Conservation (phyloP, 1,140 invertebrate genomes). For the Trichonephila inaurata region DNA sequence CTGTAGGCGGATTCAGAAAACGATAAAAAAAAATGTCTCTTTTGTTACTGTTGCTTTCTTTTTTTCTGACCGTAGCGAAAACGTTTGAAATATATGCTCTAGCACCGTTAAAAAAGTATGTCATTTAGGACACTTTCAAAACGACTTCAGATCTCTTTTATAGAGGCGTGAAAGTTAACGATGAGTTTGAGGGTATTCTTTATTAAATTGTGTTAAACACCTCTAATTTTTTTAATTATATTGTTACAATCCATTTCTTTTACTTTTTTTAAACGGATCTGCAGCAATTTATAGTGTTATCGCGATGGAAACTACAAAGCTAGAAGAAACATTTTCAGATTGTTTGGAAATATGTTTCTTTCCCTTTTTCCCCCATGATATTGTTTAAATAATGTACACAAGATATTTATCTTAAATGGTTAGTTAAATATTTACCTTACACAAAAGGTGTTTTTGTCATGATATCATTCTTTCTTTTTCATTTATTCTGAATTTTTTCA, state of each 20-base stretch:
- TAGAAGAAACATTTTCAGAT: too few relatives aligned
- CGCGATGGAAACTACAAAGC: background rate
- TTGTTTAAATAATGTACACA: too few relatives aligned
- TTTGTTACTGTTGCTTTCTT: background rate
- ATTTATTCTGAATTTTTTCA: too few relatives aligned
- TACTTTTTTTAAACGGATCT: background rate
- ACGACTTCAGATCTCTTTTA: background rate
- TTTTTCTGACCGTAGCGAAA: background rate
- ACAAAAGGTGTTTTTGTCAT: too few relatives aligned
- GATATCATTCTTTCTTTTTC: too few relatives aligned
- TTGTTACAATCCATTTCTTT: too few relatives aligned
- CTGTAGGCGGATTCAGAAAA: background rate
- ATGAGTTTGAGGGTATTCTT: background rate
- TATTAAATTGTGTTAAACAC: background rate
- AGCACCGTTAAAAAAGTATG: background rate
- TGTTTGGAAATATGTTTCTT: too few relatives aligned
- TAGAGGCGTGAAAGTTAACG: background rate
- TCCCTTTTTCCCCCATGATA: too few relatives aligned
- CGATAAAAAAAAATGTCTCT: background rate
- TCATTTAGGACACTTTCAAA: background rate
- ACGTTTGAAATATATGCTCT: conserved; percentile 14
- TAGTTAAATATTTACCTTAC: too few relatives aligned
- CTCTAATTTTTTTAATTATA: too few relatives aligned
- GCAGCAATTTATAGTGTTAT: background rate
- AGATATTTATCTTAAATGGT: too few relatives aligned